Base-by-base conservation (phyloP, 2,797 vertebrate species). In the Phataginus tetradactyla region DNA sequence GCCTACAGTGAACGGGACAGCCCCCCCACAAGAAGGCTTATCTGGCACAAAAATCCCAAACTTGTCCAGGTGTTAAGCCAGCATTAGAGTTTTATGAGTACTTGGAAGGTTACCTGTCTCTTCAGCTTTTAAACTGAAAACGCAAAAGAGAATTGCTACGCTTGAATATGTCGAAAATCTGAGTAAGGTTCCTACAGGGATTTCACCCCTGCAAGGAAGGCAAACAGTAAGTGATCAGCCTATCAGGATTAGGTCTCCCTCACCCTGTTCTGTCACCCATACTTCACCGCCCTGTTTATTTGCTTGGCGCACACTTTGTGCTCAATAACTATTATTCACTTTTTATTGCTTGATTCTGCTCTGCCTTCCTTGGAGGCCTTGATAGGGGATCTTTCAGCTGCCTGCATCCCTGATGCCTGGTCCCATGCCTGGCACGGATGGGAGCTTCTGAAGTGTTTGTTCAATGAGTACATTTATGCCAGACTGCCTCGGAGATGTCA, bases 401-500 rank as follows among this genome's bases (percentile, higher is more conserved):
- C 68, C 57, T 5, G 3, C 3, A 7, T 7, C 21, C 8, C 23
- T 10, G 4, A 23, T 4, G 7, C 32, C 42, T 34, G 37, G 14
- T 11, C n/a, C 63, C 8, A 4, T 1, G 13, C 15, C 18, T 20
- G 34, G 21, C 9, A 3, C n/a, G 42, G 11, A 8, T 0, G 18
- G 17, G 4, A 55, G 3, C 3, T 32, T 23, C 32, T 0, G 4
- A 51, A 15, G 15, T 5, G 10, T 79, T 17, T 74, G 42, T 39
- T 49, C 55, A 12, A 1, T 49, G 39, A 61, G 29, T 10, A 7
- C 5, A 3, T 15, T 63, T 8, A 23, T n/a, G 6, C 32, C n/a
- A 17, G 53, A 27, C 27, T 45, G 34, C 49, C 61, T 45, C 3
- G 0, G 1, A 2, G 4, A 13, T 20, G 9, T 9, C 0, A 3